A percentile compares a stretch with the other conserved stretches of the same genome.
These are phyloP conservation scores for Wiebesia pumilae DNA, from an alignment of 1,140 invertebrate genomes.

Conservation along the genomic window DNA sequence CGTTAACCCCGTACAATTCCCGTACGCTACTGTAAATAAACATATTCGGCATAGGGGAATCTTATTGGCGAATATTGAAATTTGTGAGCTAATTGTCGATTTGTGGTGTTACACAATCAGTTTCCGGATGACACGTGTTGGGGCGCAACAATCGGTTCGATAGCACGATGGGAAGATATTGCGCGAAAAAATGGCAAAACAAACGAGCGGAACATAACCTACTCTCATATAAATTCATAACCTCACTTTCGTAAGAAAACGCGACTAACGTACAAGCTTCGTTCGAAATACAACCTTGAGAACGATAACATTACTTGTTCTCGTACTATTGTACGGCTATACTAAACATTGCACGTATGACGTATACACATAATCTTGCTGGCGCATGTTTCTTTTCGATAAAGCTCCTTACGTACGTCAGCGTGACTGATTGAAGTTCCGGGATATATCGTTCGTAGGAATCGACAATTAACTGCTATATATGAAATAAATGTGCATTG, in stretches of 20 bases:
- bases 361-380: background rate
- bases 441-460: too few species aligned
- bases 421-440: too few species aligned
- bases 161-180: background rate
- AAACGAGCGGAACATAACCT: background rate
- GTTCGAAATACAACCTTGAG: background rate
- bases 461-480: too few species aligned
- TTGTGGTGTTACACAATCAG: background rate
- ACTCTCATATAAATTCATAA: background rate
- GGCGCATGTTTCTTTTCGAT: background rate
- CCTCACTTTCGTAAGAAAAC: background rate
- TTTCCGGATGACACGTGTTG: background rate
- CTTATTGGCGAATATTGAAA: background rate
- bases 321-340: background rate
- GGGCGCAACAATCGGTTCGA: background rate
- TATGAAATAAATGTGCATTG: too few species aligned
- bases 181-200: constrained; percentile 44
- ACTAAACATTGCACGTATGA: constrained; percentile 13
- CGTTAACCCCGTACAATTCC: background rate
- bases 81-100: background rate
- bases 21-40: background rate
- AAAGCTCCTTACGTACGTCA: too few species aligned
- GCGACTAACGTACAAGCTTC: background rate
- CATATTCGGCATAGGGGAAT: background rate
- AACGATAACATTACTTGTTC: background rate